Percentiles rank a stretch among this genome's conserved stretches.
Evolutionary conservation across 2,888 invertebrate species (phyloP).

Genomic region (Microchrysa polita): DNA sequence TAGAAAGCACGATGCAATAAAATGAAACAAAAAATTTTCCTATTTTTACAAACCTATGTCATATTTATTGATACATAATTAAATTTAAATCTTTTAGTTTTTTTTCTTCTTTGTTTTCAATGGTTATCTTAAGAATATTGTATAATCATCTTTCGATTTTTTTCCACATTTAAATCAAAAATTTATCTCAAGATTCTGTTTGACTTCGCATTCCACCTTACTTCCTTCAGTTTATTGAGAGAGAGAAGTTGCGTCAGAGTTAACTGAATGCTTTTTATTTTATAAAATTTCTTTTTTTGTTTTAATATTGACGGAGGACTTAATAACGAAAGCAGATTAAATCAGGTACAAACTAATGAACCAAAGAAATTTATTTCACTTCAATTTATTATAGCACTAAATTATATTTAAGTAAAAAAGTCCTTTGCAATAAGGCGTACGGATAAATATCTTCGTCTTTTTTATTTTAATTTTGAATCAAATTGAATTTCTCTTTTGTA

Average conservation of each 20-base stretch:
- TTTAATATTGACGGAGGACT: too few species aligned
- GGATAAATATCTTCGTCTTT: too few species aligned
- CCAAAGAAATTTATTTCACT: neutral
- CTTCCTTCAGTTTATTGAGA: slow-evolving; percentile 18
- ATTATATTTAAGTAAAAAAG: too few species aligned
- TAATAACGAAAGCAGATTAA: neutral
- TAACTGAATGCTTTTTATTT: neutral
- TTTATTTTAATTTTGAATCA: too few species aligned
- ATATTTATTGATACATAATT: slow-evolving; percentile 40
- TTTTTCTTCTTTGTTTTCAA: slow-evolving; percentile 9
- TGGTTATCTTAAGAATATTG: slow-evolving; percentile 33
- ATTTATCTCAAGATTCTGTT: slow-evolving; percentile 13
- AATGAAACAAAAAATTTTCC: slow-evolving; percentile 45
- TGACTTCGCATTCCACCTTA: slow-evolving; percentile 19
- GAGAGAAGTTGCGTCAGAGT: neutral
- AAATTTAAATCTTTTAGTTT: slow-evolving; percentile 4
- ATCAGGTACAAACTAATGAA: neutral
- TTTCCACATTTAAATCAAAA: slow-evolving; percentile 50
- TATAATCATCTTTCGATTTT: slow-evolving; percentile 35
- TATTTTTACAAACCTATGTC: slow-evolving; percentile 43
- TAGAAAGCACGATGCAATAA: too few species aligned
- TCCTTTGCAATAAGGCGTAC: too few species aligned
- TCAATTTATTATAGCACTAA: too few species aligned
- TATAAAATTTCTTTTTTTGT: too few species aligned
- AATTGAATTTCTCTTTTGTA: too few species aligned